A percentile compares a stretch with the other conserved stretches of the same genome.
Evolutionary conservation across 2,113 vertebrate species (phyloP).

Genomic region (Meriones unguiculatus): DNA sequence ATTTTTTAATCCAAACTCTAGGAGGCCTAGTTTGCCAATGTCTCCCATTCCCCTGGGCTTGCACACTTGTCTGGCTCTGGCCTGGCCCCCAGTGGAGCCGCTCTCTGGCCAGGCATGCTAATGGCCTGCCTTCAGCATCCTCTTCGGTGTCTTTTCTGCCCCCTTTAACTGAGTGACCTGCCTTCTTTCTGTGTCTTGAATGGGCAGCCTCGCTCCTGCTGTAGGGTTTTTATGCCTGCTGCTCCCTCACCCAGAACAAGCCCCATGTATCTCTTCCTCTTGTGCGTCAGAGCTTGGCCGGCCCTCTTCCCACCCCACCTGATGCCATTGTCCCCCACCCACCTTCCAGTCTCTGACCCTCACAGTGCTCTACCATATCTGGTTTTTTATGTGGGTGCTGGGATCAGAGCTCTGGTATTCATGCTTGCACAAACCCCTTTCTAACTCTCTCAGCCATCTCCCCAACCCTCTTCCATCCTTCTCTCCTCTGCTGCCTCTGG

Average conservation of each 20-base stretch:
- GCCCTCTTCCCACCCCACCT: not conserved
- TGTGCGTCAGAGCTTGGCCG: not conserved
- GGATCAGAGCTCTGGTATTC: not conserved
- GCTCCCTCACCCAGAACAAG: accelerated
- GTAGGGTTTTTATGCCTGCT: not conserved
- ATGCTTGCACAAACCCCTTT: not conserved
- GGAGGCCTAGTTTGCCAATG: not conserved
- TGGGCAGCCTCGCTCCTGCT: not conserved
- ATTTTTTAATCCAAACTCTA: not conserved
- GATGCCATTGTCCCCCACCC: not conserved
- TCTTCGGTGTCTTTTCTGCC: not conserved
- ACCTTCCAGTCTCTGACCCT: not conserved
- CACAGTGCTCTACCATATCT: not conserved
- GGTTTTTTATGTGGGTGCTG: not conserved
- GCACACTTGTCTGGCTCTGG: not conserved
- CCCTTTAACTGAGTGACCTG: not conserved
- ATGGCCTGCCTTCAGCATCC: not conserved
- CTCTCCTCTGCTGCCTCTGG: not conserved
- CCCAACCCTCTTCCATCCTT: not conserved
- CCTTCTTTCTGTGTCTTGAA: not conserved
- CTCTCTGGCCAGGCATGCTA: not conserved
- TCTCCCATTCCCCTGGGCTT: not conserved
- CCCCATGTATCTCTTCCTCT: not conserved
- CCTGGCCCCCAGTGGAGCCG: not conserved
- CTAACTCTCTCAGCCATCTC: not conserved